Evolutionary conservation across 2,113 vertebrate genomes (phyloP), one percentile per base, ranked within the genome.

Genomic region (Scartelaos histophorus): DNA sequence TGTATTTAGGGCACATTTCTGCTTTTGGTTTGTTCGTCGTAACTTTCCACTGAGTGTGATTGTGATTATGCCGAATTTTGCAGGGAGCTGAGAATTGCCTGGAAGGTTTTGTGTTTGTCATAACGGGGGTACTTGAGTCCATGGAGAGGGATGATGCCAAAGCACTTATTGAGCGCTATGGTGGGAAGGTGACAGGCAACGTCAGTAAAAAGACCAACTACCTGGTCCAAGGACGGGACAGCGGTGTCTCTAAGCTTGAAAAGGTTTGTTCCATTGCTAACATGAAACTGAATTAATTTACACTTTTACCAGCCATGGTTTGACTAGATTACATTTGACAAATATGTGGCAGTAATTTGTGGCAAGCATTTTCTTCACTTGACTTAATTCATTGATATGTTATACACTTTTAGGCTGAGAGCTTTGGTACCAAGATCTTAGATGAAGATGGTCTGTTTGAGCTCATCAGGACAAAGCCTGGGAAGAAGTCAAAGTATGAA

Each of bases 81-180:
- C 85, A 99, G 98, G 98, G 98, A 81, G 96, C 91, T 73, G 98
- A 98, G 69, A 99, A 99, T 92, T 98, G 97, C 87, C 86, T 99
- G 93, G 98, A 99, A 89, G 96, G 96, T 11, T 93, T 97, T 78
- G 95, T 91, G 0, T 99, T 99, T 79, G 98, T 99, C 22, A 89
- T 99, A 89, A 99, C 98, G 0, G 98, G 98, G 0, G 94, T 99
- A 67, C 79, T 99, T 85, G 97, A 99, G 91, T 98, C 95, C 1
- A 95, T 99, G 86, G 98, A 99, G 76, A 90, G 97, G 43, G 97
- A 99, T 0, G 97, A 97, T 2, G 94, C 96, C 71, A 99, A 97
- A 86, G 91, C 94, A 79, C 88, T 99, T 47, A 95, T 99, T 3
- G 97, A 99, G 66, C 96, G 98, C 11, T 96, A 99, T 0, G 98